phyloP scores from a whole-genome alignment of 2,888 invertebrate genomes.

The Dyspetes luteomarginatus region DNA sequence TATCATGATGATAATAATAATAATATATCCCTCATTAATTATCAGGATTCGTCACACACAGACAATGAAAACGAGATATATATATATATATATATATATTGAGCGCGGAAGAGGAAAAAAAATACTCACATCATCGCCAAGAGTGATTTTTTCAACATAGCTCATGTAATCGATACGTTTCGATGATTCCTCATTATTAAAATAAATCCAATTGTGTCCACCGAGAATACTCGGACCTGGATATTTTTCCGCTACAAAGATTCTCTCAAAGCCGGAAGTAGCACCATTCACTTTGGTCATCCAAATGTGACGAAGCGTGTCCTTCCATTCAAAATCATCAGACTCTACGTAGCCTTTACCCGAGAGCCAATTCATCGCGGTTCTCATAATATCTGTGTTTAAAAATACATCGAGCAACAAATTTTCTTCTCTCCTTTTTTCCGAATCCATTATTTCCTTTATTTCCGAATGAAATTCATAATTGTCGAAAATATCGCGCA shows the following conservation, averaged over 20 bases:
- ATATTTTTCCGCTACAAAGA: conserved; percentile 94
- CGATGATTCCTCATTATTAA: conserved; percentile 89
- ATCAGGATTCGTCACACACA: too few relatives aligned
- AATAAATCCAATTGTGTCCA: conserved; percentile 96
- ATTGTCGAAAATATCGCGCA: conserved; percentile 73
- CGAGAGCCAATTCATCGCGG: conserved; percentile 75
- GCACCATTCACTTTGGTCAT: conserved; percentile 91
- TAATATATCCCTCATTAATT: too few relatives aligned
- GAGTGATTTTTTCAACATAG: conserved; percentile 87
- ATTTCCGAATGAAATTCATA: conserved; percentile 73
- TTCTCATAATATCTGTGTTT: conserved; percentile 76
- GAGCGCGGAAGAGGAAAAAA: background rate
- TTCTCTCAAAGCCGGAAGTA: conserved; percentile 96
- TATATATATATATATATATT: too few relatives aligned
- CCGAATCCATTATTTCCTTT: conserved; percentile 71
- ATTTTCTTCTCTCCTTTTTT: conserved; percentile 73
- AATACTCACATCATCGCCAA: conserved; percentile 88
- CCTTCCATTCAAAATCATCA: conserved; percentile 86
- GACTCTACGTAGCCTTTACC: conserved; percentile 73
- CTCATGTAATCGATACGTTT: conserved; percentile 91
- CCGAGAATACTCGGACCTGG: conserved; percentile 89
- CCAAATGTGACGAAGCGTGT: conserved; percentile 90
- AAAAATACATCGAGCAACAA: conserved; percentile 75
- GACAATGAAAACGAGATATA: too few relatives aligned
- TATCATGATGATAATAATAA: background rate